Percentiles rank a stretch among this genome's conserved stretches.
phyloP scores from a whole-genome alignment of 2,797 vertebrate genomes.

The Phataginus tricuspis region DNA sequence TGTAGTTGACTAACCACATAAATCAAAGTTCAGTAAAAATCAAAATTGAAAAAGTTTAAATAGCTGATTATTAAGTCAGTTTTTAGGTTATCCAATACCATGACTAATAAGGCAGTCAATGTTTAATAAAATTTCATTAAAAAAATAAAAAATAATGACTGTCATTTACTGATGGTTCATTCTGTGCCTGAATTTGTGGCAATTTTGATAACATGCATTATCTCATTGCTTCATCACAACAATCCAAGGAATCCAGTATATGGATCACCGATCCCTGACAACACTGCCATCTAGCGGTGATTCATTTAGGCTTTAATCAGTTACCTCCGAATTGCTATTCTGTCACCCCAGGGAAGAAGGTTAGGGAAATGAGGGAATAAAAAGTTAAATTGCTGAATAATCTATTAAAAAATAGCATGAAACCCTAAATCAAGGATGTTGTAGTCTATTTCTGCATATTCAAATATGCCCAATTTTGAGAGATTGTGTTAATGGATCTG shows the following conservation, averaged over 20 bases:
- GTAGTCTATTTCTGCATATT: neutral
- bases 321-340: neutral
- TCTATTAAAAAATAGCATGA: neutral
- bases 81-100: conserved; percentile 3
- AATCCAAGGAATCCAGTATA: neutral
- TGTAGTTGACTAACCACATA: conserved; percentile 71
- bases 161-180: neutral
- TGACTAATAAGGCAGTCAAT: neutral
- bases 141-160: neutral
- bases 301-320: conserved; percentile 33
- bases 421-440: neutral
- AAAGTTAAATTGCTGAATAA: neutral
- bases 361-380: neutral
- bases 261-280: conserved; percentile 20
- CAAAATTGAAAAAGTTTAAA: conserved; percentile 57
- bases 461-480: neutral
- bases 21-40: conserved; percentile 70
- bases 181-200: neutral
- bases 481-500: neutral
- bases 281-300: conserved; percentile 66
- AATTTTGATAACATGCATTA: neutral
- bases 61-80: conserved; percentile 55
- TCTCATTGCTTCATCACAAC: neutral
- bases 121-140: conserved; percentile 4
- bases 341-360: neutral